Percentiles rank a stretch among this genome's conserved stretches.
phyloP scores from a whole-genome alignment of 2,888 invertebrate genomes.

The Eulithis testata region DNA sequence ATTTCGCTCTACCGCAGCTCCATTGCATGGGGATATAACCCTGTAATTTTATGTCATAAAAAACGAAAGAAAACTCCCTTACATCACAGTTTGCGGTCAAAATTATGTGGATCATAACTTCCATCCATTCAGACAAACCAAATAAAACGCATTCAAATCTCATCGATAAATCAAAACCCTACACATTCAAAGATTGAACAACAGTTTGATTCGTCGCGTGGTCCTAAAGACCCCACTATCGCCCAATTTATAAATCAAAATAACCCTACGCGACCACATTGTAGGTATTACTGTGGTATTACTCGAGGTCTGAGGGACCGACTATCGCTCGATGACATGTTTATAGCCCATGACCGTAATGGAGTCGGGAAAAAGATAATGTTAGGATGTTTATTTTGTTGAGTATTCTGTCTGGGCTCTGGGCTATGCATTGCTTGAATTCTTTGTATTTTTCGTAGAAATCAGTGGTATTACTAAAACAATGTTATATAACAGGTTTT shows the following conservation, averaged over 20 bases:
- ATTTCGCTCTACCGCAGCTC: too few species aligned
- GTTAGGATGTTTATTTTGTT: constrained; percentile 24
- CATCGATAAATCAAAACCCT: constrained; percentile 11
- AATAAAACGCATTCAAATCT: constrained; percentile 16
- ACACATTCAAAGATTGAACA: not conserved
- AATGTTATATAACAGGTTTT: not conserved
- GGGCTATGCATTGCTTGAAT: constrained; percentile 18
- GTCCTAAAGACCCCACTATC: constrained; percentile 19
- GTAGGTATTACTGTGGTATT: not conserved
- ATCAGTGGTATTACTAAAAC: constrained; percentile 8
- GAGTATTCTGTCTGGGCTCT: constrained; percentile 24
- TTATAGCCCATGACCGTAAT: constrained; percentile 52
- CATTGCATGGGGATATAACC: too few species aligned
- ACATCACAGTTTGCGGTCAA: constrained; percentile 6
- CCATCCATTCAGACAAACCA: constrained; percentile 15
- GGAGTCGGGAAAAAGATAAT: constrained; percentile 33
- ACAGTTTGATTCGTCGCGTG: constrained; percentile 1
- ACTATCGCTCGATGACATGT: constrained; percentile 64
- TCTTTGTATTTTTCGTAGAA: constrained; percentile 23
- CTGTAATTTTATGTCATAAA: too few species aligned
- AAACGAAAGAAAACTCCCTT: not conserved
- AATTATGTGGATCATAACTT: constrained; percentile 12
- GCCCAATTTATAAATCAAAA: constrained; percentile 36
- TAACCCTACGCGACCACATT: constrained; percentile 33
- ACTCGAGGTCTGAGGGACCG: constrained; percentile 15